Percentiles rank a stretch among this genome's conserved stretches.
phyloP scores from a whole-genome alignment of 2,797 vertebrate genomes.

The Potorous gilbertii region DNA sequence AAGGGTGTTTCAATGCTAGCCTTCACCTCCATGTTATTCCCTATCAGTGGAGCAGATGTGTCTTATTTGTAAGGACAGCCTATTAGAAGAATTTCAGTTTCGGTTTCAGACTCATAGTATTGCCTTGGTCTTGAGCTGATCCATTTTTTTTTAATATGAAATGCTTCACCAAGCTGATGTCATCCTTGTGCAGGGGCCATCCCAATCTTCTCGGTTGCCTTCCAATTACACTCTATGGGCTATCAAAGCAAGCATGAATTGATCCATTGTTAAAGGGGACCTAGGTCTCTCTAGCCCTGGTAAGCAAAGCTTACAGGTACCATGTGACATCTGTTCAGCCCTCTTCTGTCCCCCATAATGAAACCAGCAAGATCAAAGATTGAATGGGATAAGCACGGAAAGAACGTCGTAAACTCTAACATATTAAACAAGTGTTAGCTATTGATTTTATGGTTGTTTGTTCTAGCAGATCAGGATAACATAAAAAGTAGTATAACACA shows the following conservation, averaged over 20 bases:
- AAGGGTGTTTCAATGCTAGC: constrained; percentile 35
- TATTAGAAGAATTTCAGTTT: constrained; percentile 11
- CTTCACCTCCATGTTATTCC: constrained; percentile 16
- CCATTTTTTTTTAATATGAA: neutral
- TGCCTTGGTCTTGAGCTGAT: constrained; percentile 11
- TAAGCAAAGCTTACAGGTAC: neutral
- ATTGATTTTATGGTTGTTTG: constrained; percentile 22
- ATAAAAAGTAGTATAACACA: constrained; percentile 23
- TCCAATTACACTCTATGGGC: neutral
- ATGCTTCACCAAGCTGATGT: neutral
- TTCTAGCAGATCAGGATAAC: constrained; percentile 48
- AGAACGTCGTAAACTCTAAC: neutral
- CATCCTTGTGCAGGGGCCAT: neutral
- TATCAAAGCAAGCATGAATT: neutral
- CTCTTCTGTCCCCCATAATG: neutral
- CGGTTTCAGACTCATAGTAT: constrained; percentile 34
- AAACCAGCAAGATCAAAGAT: neutral
- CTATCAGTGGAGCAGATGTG: constrained; percentile 15
- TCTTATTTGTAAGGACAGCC: constrained; percentile 58
- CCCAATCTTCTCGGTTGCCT: neutral
- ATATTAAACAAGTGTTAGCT: neutral
- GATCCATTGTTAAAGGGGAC: neutral
- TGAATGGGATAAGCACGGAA: neutral
- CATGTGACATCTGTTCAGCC: neutral
- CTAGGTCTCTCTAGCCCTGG: neutral